A percentile compares a stretch with the other conserved stretches of the same genome.
phyloP scores from a whole-genome alignment of 2,888 invertebrate species.

The Hoplodrina ambigua region DNA sequence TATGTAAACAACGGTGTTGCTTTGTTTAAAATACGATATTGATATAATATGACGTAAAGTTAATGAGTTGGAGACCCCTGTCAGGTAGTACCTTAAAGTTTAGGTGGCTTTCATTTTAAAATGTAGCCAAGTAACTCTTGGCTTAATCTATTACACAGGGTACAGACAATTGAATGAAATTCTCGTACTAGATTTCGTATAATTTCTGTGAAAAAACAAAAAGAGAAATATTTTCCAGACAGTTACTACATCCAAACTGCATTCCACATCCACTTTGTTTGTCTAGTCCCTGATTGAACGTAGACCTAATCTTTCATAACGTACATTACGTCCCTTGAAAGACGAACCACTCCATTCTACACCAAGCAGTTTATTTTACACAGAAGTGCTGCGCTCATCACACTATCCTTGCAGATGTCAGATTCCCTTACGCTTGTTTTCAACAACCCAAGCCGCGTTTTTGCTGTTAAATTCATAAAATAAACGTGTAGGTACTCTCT shows the following conservation, averaged over 20 bases:
- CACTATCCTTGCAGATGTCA: background rate
- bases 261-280: too few relatives aligned
- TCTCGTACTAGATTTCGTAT: too few relatives aligned
- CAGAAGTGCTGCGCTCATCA: background rate
- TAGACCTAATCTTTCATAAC: too few relatives aligned
- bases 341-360: background rate
- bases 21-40: background rate
- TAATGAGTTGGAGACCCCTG: conserved; percentile 15
- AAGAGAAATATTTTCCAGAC: too few relatives aligned
- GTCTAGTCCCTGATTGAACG: too few relatives aligned
- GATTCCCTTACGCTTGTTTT: background rate
- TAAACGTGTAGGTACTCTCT: background rate
- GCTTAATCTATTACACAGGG: too few relatives aligned
- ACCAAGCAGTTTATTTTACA: background rate
- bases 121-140: too few relatives aligned
- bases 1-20: background rate
- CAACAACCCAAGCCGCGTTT: background rate
- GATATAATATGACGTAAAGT: background rate
- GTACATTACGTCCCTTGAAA: too few relatives aligned
- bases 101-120: background rate
- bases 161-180: too few relatives aligned
- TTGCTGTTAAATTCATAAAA: background rate
- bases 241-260: too few relatives aligned
- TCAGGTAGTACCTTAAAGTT: conserved; percentile 77
- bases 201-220: too few relatives aligned